Base-by-base conservation (phyloP, 2,888 invertebrate species). In the Stenodema calcarata region DNA sequence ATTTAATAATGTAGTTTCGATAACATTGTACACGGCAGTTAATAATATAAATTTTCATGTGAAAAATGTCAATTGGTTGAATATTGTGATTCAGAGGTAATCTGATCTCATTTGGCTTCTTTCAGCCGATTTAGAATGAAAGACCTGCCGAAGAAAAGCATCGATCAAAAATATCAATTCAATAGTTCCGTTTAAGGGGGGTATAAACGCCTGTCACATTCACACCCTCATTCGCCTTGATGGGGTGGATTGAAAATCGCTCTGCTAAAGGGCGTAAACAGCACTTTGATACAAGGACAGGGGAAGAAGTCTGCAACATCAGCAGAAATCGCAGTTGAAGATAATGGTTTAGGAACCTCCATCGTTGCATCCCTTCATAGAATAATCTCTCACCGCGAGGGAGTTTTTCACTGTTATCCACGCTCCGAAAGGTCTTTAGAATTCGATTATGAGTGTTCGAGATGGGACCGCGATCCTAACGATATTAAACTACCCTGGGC, bases 401-500 rank as follows among this genome's bases (percentile, higher is more conserved):
- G 35, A 73, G 30, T 73, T 73, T 73, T 73, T 73, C 11, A 35
- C 11, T 30, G 73, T 30, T 73, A 73, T 80, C 80, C 54, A 12
- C 47, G 47, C 80, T 47, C 28, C 2, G n/a, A 47, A 42, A 14
- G 80, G 80, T 80, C 80, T 80, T 80, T 50, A 80, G 80, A 80
- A 80, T 80, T 80, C 80, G 80, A 80, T 80, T 80, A 80, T 50
- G 78, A 78, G 42, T 18, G 18, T 69, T 69, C 69, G 12, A 47
- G 47, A 47, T 23, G 79, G 27, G 80, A 80, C 47, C 80, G 23
- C 50, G 80, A 50, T 27, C 80, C 50, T 80, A 80, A 80, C 80
- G 80, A 80, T 47, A 28, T 42, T 42, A 18, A 42, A 42, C 30
- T 27, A 41, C 78, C 78, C 78, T 27, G 16, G 27, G 23, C 42